phyloP scores from a whole-genome alignment of 1,140 invertebrate genomes.

The Meloidogyne exigua region DNA sequence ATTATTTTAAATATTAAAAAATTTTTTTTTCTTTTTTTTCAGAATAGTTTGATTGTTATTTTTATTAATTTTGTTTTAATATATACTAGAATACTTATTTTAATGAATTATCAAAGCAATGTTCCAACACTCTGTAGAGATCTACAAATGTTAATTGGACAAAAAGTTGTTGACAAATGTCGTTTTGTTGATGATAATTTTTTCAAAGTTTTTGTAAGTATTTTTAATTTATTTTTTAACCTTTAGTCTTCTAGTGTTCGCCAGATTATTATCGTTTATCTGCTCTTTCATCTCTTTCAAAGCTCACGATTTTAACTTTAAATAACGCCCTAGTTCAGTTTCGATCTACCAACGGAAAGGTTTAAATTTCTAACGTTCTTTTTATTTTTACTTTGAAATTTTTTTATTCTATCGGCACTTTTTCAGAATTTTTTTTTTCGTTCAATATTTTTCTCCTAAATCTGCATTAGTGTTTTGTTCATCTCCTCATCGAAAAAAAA shows the following conservation, averaged over 20 bases:
- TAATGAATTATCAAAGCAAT: neutral
- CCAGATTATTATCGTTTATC: neutral
- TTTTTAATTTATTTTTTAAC: neutral
- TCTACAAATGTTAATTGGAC: neutral
- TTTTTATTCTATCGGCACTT: too few relatives aligned
- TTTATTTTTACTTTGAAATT: neutral
- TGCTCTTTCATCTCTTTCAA: neutral
- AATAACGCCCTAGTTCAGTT: neutral
- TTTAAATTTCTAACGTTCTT: neutral
- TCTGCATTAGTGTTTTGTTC: too few relatives aligned
- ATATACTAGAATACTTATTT: neutral
- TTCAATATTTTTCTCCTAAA: too few relatives aligned
- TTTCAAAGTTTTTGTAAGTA: neutral
- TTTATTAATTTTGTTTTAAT: too few relatives aligned
- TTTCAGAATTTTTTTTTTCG: too few relatives aligned
- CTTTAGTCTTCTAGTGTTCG: neutral
- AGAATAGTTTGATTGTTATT: too few relatives aligned
- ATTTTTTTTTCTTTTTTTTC: too few relatives aligned
- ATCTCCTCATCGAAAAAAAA: neutral
- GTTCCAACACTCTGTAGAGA: neutral
- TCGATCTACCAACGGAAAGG: neutral
- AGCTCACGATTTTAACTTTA: neutral
- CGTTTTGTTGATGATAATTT: neutral
- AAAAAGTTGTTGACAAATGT: neutral
- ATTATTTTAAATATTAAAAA: too few relatives aligned